phyloP scores from a whole-genome alignment of 2,797 vertebrate species.

The Microtus agrestis region DNA sequence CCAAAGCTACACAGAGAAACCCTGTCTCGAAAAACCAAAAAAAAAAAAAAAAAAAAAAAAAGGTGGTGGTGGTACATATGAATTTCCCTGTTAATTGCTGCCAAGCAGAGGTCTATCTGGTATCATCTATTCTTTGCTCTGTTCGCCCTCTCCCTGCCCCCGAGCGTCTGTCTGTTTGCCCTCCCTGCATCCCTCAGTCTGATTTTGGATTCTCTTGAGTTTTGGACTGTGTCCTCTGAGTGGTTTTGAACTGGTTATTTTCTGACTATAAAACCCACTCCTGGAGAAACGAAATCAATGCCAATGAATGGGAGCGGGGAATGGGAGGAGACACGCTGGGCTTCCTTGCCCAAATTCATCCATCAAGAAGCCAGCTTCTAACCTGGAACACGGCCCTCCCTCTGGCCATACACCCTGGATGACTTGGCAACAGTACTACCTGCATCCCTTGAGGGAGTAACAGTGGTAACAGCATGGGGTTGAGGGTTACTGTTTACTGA shows the following conservation, averaged over 20 bases:
- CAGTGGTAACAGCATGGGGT: rapidly evolving
- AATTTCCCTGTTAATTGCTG: not conserved
- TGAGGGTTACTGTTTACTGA: not conserved
- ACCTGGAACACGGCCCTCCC: not conserved
- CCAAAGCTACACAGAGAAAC: too few species aligned
- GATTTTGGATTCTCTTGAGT: not conserved
- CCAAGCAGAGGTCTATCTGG: not conserved
- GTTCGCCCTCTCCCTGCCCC: not conserved
- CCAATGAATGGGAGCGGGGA: not conserved
- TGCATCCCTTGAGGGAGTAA: not conserved
- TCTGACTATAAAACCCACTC: not conserved
- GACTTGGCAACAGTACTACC: not conserved
- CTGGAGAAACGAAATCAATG: not conserved
- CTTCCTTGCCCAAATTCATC: not conserved
- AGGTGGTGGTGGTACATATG: rapidly evolving
- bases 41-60: too few species aligned
- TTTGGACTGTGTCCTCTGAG: not conserved
- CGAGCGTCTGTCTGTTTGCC: not conserved
- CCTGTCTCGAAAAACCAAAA: too few species aligned
- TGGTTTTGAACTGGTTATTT: not conserved
- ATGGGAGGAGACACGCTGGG: rapidly evolving
- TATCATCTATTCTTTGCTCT: not conserved
- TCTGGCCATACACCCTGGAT: not conserved
- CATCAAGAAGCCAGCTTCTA: not conserved
- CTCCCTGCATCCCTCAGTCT: not conserved